Evolutionary conservation across 2,797 vertebrate genomes (phyloP), one percentile per base, ranked within the genome.

Genomic region (Zalophus californianus): DNA sequence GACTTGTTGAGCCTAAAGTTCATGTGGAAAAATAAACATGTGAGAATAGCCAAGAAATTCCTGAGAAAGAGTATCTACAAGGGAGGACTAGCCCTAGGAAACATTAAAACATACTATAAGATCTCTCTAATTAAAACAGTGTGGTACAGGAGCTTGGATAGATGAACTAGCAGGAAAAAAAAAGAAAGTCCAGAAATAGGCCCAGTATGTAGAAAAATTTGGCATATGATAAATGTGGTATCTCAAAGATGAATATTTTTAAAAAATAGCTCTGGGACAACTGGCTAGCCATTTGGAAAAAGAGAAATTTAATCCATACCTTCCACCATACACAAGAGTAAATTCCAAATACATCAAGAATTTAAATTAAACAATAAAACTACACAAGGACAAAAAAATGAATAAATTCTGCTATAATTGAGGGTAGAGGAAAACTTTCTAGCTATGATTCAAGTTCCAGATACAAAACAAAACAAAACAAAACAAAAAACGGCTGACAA

Each of bases 31-130:
- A 87, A 91, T 25, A 87, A 94, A 82, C 77, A 92, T 83, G 38
- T 23, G 35, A 96, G 48, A 96, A 72, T 20, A 85, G 35, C 32
- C 25, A 92, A 82, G 66, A 94, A 94, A 93, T 90, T 15, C 27
- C n/a, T n/a, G 25, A 80, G 50, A 90, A 92, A 92, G 23, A 75
- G 80, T 86, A 90, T 68, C 60, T 86, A 78, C 38, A 41, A 52
- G 35, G 41, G 62, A 95, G 15, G 21, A 79, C 38, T 15, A 56
- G 41, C 48, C 25, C 56, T 94, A 50, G 23, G 54, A 93, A 50
- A 91, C 56, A 85, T 44, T 52, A 72, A 88, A 94, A 79, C 41
- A 56, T 64, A 83, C 4, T 79, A 56, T 52, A 73, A 84, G n/a
- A 29, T 25, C 44, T 41, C 3, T 41, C 44, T 75, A 77, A 86